Evolutionary conservation across 2,113 vertebrate species (phyloP).

Genomic region (Protobothrops mucrosquamatus): DNA sequence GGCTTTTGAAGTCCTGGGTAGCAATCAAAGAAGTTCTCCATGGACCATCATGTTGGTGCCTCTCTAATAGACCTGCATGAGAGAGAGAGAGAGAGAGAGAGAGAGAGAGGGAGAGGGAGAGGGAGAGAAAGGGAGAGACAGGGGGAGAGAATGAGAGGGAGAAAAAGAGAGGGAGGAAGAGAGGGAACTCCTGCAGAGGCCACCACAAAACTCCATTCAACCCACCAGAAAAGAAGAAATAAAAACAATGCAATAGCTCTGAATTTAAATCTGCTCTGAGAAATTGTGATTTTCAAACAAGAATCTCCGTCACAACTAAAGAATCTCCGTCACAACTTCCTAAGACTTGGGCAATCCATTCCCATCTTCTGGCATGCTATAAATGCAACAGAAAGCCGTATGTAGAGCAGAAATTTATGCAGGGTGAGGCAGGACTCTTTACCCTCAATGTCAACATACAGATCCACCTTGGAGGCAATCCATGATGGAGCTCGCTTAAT

Average conservation of each 20-base stretch:
- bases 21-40: not conserved
- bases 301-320: not conserved
- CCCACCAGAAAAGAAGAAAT: no score
- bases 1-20: not conserved
- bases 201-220: no score
- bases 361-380: not conserved
- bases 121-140: no score
- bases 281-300: not conserved
- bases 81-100: no score
- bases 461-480: not conserved
- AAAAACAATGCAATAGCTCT: not conserved
- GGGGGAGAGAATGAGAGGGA: no score
- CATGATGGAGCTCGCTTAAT: not conserved
- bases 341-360: not conserved
- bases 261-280: not conserved
- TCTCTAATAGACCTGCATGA: not conserved
- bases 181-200: no score
- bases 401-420: not conserved
- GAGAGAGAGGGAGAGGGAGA: no score
- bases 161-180: no score
- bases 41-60: accelerated
- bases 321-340: conserved; percentile 28
- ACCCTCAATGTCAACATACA: not conserved
- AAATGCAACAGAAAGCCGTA: not conserved
- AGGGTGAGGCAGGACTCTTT: not conserved